Conservation (phyloP, 92 coral and sea anemone species). For the Epizoanthus ramosus region DNA sequence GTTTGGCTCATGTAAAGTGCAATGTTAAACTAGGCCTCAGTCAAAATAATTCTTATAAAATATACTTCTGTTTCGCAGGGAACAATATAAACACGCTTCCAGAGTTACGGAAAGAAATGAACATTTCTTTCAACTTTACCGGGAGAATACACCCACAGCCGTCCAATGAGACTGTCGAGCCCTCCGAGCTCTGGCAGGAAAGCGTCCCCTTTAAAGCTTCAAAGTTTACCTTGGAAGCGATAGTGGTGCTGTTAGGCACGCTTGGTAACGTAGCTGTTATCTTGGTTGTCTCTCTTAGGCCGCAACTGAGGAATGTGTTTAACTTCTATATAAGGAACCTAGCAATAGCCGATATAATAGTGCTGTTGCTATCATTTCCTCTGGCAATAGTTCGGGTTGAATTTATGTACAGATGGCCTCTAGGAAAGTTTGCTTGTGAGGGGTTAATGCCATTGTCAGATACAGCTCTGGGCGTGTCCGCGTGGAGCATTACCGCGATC, state of each 20-base stretch:
- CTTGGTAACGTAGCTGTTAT: neutral
- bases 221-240: neutral
- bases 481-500: neutral
- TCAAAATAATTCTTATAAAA: no score
- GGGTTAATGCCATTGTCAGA: neutral
- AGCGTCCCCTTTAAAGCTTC: neutral
- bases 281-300: neutral
- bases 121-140: no score
- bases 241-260: neutral
- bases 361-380: neutral
- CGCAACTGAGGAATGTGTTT: neutral
- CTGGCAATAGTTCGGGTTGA: slow-evolving; percentile 5
- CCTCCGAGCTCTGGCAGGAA: neutral
- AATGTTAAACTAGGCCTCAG: no score
- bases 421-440: neutral
- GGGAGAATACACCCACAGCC: no score
- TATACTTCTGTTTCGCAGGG: no score
- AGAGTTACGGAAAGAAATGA: no score
- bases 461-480: slow-evolving; percentile 8
- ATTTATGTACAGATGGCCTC: slow-evolving; percentile 2
- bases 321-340: neutral
- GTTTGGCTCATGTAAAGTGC: no score
- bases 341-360: slow-evolving; percentile 1
- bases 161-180: no score
- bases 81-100: no score